Percentiles rank a stretch among this genome's conserved stretches.
Evolutionary conservation across 2,113 vertebrate genomes (phyloP).

Genomic region (Dasyurus viverrinus): DNA sequence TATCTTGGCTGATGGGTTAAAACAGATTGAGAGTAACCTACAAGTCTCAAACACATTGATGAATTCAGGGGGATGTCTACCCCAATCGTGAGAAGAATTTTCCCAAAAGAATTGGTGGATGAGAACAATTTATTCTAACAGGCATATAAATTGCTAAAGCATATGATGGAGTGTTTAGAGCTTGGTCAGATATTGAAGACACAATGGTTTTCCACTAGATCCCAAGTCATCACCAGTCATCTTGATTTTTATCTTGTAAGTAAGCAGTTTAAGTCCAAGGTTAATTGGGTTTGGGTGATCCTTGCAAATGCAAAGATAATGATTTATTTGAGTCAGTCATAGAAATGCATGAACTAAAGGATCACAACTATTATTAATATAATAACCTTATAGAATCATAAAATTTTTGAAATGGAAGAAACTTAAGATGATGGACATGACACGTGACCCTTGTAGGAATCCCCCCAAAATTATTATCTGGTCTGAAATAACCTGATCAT

Average conservation of each 20-base stretch:
- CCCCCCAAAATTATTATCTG: background rate
- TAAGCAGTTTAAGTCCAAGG: slow-evolving; percentile 14
- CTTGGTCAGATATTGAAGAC: background rate
- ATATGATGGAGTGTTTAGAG: background rate
- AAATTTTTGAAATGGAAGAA: background rate
- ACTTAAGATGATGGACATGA: background rate
- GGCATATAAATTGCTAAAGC: background rate
- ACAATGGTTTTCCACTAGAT: background rate
- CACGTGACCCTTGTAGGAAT: background rate
- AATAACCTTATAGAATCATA: background rate
- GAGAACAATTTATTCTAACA: background rate
- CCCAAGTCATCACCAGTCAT: background rate
- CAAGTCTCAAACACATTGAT: background rate
- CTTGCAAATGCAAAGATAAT: background rate
- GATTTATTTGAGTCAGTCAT: slow-evolving; percentile 21
- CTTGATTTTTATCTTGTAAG: background rate
- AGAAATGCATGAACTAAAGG: background rate
- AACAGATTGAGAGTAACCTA: background rate
- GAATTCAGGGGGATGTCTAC: background rate
- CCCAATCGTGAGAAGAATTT: background rate
- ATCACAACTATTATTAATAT: background rate
- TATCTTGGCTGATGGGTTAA: background rate
- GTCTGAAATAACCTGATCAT: background rate
- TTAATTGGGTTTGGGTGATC: slow-evolving; percentile 26
- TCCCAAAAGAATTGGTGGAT: background rate